Conservation (phyloP, 1,140 invertebrate species). For the Hesperophylax magnus region DNA sequence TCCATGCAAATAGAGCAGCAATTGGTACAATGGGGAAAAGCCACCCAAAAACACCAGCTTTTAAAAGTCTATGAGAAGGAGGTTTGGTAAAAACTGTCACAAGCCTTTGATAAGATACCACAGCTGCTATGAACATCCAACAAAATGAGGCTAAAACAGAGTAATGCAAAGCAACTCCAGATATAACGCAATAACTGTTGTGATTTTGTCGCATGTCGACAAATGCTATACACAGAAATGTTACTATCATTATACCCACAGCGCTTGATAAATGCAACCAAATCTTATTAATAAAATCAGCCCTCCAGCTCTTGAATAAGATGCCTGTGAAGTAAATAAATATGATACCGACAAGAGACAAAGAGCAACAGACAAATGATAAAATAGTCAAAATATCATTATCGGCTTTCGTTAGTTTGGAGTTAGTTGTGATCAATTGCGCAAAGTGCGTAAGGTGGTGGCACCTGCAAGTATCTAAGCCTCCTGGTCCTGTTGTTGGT, state of each 20-base stretch:
- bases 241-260: constrained; percentile 62
- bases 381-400: constrained; percentile 63
- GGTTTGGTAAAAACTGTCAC: constrained; percentile 67
- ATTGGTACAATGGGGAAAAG: constrained; percentile 64
- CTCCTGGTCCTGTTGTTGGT: constrained; percentile 41
- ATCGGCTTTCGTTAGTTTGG: constrained; percentile 60
- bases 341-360: constrained; percentile 66
- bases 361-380: constrained; percentile 64
- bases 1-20: constrained; percentile 63
- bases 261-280: constrained; percentile 68
- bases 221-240: constrained; percentile 64
- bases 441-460: constrained; percentile 70
- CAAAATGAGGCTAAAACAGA: constrained; percentile 67
- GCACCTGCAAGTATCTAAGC: constrained; percentile 67
- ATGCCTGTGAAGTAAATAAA: constrained; percentile 66
- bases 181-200: constrained; percentile 62
- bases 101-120: constrained; percentile 66
- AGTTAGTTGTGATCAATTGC: constrained; percentile 63
- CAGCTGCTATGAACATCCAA: constrained; percentile 71
- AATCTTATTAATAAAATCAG: constrained; percentile 69
- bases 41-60: constrained; percentile 67
- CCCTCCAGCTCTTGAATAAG: constrained; percentile 67
- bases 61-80: constrained; percentile 67
- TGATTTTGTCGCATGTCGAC: constrained; percentile 60
- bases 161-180: constrained; percentile 67